A percentile compares a stretch with the other conserved stretches of the same genome.
phyloP scores from a whole-genome alignment of 1,140 invertebrate species.

The Lepidurus couesii region DNA sequence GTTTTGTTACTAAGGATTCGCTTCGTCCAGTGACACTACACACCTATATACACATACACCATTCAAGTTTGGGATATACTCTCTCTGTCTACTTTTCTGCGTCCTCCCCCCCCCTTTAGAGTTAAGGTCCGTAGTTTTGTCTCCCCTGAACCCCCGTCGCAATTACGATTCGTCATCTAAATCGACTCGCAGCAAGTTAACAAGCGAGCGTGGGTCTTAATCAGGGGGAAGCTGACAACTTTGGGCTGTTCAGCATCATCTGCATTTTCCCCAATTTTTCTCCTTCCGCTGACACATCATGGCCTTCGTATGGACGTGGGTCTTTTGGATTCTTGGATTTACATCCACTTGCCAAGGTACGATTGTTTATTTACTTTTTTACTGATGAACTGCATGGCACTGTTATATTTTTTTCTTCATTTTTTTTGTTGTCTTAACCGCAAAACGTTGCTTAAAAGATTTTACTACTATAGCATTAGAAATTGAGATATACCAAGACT shows the following conservation, averaged over 20 bases:
- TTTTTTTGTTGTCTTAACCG: too few relatives aligned
- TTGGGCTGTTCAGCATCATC: neutral
- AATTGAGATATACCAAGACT: too few relatives aligned
- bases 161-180: too few relatives aligned
- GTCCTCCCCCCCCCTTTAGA: neutral
- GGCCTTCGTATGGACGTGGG: constrained; percentile 16
- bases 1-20: neutral
- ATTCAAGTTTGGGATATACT: neutral
- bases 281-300: constrained; percentile 18
- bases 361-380: too few relatives aligned
- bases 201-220: too few relatives aligned
- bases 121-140: too few relatives aligned
- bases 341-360: neutral
- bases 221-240: too few relatives aligned
- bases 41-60: neutral
- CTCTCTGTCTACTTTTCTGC: neutral
- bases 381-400: neutral
- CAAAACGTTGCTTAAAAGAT: too few relatives aligned
- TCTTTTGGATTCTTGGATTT: constrained; percentile 18
- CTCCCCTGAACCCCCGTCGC: too few relatives aligned
- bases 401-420: too few relatives aligned
- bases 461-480: too few relatives aligned
- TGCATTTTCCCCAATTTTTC: neutral
- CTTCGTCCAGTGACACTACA: neutral
- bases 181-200: too few relatives aligned